Evolutionary conservation across 2,797 vertebrate species (phyloP), one percentile per base, ranked within the genome.

Genomic region (Alauda arvensis): DNA sequence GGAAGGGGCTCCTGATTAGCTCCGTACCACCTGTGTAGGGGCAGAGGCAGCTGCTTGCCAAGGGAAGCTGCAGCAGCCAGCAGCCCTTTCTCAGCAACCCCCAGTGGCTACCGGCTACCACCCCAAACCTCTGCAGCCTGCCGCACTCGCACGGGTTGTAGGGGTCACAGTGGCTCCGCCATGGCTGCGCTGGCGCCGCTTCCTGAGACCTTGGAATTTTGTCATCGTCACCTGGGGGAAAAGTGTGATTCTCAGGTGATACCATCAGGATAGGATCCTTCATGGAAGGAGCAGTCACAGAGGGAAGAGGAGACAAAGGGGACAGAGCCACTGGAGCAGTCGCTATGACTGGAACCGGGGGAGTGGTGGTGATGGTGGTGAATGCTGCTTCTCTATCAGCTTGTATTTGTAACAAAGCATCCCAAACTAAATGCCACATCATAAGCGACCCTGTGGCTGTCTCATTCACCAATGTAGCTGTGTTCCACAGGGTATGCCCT

Each of bases 101-200:
- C 3, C 2, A 8, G 21, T n/a, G 15, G 21, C 29, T 43, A 8
- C 60, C 1, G 4, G 29, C 31, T 16, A 17, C 8, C 21, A 62
- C 16, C 42, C 40, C 21, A 45, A 62, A 62, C 6, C 40, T 57
- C 60, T 45, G 60, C 8, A 4, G 29, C 14, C 10, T 6, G 7
- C 59, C 3, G 4, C 2, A 8, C 20, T 61, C 3, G 2, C 14
- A 23, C 1, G 0, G 21, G 29, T 5, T 1, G 23, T 25, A 24
- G 40, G 40, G 5, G 29, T 62, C 29, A 62, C 40, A 43, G 40
- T 12, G 4, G 20, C 10, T 43, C 29, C 3, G 4, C 29, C 29
- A 24, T 12, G 20, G 40, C 40, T 18, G 31, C 15, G 31, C 33
- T 7, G 3, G 53, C 10, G 5, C 31, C 0, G 4, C 40, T 62